Base-by-base conservation (phyloP, 2,113 vertebrate genomes). In the Tachycineta bicolor region DNA sequence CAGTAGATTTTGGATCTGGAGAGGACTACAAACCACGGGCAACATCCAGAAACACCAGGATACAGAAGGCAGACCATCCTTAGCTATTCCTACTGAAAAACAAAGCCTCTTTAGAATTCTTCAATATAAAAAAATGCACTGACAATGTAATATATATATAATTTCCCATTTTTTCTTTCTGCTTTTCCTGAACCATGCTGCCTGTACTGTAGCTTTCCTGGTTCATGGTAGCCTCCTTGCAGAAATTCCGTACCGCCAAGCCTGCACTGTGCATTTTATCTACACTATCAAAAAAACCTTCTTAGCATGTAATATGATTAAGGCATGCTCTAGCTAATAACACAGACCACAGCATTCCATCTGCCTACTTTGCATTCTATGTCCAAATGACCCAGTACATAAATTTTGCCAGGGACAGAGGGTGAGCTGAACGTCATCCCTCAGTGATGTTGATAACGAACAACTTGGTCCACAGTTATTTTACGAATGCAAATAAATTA, bases 1-100 rank as follows among this genome's bases (percentile, higher is more conserved):
- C 94, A 58, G 49, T 98, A 95, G 99, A 99, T 73, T 91, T 98
- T 12, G 98, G 99, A 89, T 99, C 99, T 4, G 99, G 99, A 78
- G 99, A 99, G 67, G 98, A 99, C 90, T 98, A 98, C 87, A 98
- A 97, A 50, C 97, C 98, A 77, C 91, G 94, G 64, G 97, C 91
- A 53, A 89, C 98, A 68, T 90, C 98, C 10, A 98, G 97, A 95
- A 98, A 97, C 65, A 89, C 94, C 86, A 97, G 94, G 76, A 98
- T 96, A 93, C 98, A 97, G 92, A 98, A 98, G 96, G 97, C 97
- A 90, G 89, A 90, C 10, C 93, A 94, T 37, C 98, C 97, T 87
- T 98, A 98, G 95, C 67, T 39, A 60, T 2, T 15, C 41, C 73
- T 46, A 31, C 41, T 90, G 92, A 88, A 68, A 75, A 79, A 58